phyloP scores from a whole-genome alignment of 2,888 invertebrate genomes.

The Dendrolimus houi region DNA sequence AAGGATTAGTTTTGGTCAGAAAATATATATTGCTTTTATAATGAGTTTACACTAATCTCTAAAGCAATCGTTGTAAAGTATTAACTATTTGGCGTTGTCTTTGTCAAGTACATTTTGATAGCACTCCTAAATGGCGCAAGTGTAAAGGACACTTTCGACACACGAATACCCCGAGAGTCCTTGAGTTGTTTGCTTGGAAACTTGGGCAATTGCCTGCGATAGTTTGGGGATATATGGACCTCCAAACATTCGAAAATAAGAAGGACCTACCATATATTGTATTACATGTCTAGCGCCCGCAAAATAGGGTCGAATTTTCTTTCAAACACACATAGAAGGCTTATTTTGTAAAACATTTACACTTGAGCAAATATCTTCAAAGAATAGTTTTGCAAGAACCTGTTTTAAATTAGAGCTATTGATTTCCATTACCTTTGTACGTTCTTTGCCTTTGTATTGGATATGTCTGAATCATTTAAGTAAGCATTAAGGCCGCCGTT shows the following conservation, averaged over 20 bases:
- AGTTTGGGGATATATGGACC: slow-evolving; percentile 10
- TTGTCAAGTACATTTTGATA: slow-evolving; percentile 5
- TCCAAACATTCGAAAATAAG: neutral
- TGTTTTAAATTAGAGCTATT: no score
- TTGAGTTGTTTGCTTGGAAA: slow-evolving; percentile 1
- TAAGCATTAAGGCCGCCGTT: no score
- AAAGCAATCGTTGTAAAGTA: neutral
- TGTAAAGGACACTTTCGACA: slow-evolving; percentile 11
- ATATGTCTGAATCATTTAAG: no score
- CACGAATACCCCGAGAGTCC: slow-evolving; percentile 3
- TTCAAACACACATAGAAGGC: no score
- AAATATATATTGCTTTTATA: no score
- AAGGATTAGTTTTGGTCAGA: no score
- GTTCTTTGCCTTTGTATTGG: no score
- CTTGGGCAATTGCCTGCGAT: slow-evolving; percentile 2
- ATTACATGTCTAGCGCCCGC: neutral
- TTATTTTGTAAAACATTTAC: no score
- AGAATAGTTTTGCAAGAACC: no score
- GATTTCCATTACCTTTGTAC: no score
- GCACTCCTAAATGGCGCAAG: slow-evolving; percentile 3
- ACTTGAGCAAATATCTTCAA: no score
- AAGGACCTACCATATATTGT: neutral
- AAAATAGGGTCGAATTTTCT: neutral
- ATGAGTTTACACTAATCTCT: no score
- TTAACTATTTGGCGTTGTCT: neutral